Conservation (phyloP, 2,888 invertebrate species). For the Xestia sexstrigata region DNA sequence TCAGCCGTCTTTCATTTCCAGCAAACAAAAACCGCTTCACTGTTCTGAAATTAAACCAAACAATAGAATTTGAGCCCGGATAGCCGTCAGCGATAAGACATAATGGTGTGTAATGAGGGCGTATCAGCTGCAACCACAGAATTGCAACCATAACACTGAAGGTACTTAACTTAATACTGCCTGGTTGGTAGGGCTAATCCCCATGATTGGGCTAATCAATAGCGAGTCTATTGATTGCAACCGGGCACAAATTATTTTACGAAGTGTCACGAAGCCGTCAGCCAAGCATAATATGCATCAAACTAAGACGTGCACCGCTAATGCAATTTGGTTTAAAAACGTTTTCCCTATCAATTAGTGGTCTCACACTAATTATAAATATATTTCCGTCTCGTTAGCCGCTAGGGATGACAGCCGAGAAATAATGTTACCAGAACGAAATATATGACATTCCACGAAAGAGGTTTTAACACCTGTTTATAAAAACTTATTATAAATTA, state of each 20-base stretch:
- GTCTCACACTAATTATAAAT: conserved; percentile 27
- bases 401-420: conserved; percentile 41
- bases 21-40: conserved; percentile 10
- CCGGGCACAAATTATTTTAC: too few species aligned
- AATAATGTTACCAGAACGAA: conserved; percentile 31
- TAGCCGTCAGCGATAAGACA: conserved; percentile 58
- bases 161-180: conserved; percentile 42
- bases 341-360: conserved; percentile 24
- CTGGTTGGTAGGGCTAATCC: conserved; percentile 50
- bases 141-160: conserved; percentile 45
- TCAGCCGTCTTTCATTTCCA: conserved; percentile 37
- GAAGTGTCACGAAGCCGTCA: too few species aligned
- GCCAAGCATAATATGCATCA: too few species aligned
- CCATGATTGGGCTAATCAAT: too few species aligned
- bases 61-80: conserved; percentile 62
- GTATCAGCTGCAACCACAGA: conserved; percentile 50
- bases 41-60: conserved; percentile 45
- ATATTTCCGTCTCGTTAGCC: conserved; percentile 25
- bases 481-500: conserved; percentile 40
- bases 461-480: conserved; percentile 38
- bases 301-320: conserved; percentile 1
- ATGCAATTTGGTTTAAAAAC: conserved; percentile 20
- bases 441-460: conserved; percentile 24
- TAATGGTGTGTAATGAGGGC: conserved; percentile 63
- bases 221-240: too few species aligned